These are phyloP conservation scores for Xiphydria camelus DNA, from an alignment of 2,888 invertebrate species.

Conservation along the genomic window DNA sequence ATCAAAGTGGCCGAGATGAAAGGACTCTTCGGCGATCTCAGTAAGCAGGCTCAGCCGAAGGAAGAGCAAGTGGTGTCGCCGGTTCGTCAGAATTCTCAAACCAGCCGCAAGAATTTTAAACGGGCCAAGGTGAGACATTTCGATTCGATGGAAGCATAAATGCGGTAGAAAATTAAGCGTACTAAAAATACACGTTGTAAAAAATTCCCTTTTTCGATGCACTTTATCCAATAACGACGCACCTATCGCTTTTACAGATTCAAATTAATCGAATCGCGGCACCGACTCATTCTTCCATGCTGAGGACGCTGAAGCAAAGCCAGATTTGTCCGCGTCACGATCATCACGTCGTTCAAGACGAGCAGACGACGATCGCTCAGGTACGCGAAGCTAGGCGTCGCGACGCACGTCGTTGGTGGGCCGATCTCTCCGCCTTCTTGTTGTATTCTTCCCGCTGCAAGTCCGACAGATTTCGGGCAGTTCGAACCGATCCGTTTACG, in stretches of 20 bases:
- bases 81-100: conserved; percentile 15
- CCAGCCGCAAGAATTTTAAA: conserved; percentile 26
- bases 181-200: no score
- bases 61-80: conserved; percentile 44
- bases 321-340: conserved; percentile 38
- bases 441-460: conserved; percentile 21
- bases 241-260: conserved; percentile 51
- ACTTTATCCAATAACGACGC: background rate
- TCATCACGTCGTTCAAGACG: conserved; percentile 29
- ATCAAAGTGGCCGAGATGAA: conserved; percentile 81
- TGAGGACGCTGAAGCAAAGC: conserved; percentile 46
- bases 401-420: conserved; percentile 43
- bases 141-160: background rate
- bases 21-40: conserved; percentile 70
- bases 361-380: conserved; percentile 28
- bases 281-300: conserved; percentile 68
- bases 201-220: background rate
- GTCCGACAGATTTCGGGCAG: conserved; percentile 30
- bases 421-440: conserved; percentile 33
- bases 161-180: no score
- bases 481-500: conserved; percentile 41
- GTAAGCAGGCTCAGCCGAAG: conserved; percentile 43
- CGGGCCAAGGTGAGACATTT: conserved; percentile 28
- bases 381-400: conserved; percentile 33
- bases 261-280: conserved; percentile 66